Evolutionary conservation across 2,888 invertebrate genomes (phyloP).

Genomic region (Ophion costatus): DNA sequence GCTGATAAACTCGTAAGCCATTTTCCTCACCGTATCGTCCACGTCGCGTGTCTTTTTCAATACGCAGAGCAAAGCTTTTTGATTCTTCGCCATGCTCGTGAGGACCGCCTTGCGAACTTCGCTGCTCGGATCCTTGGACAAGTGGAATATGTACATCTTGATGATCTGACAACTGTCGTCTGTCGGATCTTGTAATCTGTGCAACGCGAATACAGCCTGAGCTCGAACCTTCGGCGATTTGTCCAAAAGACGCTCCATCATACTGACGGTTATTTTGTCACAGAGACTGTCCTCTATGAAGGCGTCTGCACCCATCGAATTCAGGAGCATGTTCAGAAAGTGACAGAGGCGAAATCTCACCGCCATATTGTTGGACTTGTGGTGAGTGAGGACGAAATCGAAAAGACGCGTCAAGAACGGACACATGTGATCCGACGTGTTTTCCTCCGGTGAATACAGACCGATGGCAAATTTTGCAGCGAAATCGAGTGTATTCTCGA

Average conservation of each 20-base stretch:
- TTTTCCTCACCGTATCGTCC: constrained; percentile 89
- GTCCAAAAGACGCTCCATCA: constrained; percentile 89
- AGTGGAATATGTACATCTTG: constrained; percentile 88
- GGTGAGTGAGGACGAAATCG: constrained; percentile 86
- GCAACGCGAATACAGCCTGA: constrained; percentile 91
- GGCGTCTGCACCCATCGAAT: constrained; percentile 90
- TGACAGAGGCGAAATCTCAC: constrained; percentile 91
- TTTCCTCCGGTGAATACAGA: constrained; percentile 81
- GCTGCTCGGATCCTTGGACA: constrained; percentile 90
- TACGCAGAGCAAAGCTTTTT: constrained; percentile 88
- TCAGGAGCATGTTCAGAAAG: constrained; percentile 90
- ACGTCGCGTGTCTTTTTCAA: constrained; percentile 91
- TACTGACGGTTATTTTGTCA: constrained; percentile 88
- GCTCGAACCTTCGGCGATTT: constrained; percentile 90
- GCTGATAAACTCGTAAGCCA: constrained; percentile 84
- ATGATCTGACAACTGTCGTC: constrained; percentile 91
- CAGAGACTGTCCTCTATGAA: constrained; percentile 91
- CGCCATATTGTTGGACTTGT: constrained; percentile 84
- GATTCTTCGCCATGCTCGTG: constrained; percentile 89
- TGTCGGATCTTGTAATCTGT: constrained; percentile 91
- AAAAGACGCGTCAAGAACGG: constrained; percentile 86
- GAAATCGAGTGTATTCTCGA: constrained; percentile 89
- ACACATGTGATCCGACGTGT: constrained; percentile 83
- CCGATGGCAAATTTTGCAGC: constrained; percentile 89
- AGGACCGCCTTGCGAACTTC: constrained; percentile 90